Percentiles rank a stretch among this genome's conserved stretches.
These are phyloP conservation scores for Steatocranus sp. DNA, from an alignment of 2,797 vertebrate species.

Conservation along the genomic window DNA sequence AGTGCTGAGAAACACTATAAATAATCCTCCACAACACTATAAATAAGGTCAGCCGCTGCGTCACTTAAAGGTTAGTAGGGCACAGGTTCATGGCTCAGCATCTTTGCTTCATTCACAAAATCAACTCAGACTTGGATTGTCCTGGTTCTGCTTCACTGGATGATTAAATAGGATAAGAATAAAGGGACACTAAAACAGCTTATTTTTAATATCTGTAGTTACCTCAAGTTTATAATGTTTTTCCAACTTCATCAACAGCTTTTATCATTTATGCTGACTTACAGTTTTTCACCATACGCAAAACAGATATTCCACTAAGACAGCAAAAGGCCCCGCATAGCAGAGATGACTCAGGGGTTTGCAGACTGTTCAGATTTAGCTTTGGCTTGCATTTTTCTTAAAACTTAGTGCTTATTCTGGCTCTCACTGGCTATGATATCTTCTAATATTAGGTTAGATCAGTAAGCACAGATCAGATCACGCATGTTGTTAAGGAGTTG, in stretches of 20 bases:
- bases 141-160: neutral
- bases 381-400: neutral
- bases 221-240: neutral
- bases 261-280: neutral
- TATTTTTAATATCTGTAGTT: neutral
- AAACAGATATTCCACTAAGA: neutral
- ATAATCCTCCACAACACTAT: constrained; percentile 45
- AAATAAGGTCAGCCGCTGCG: constrained; percentile 33
- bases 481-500: neutral
- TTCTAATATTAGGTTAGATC: neutral
- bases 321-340: neutral
- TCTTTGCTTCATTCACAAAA: neutral
- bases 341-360: neutral
- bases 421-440: neutral
- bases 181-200: neutral
- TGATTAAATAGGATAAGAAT: neutral
- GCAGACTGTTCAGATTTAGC: neutral
- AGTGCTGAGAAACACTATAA: constrained; percentile 29
- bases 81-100: neutral
- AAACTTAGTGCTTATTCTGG: neutral
- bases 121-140: neutral
- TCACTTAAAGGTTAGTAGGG: constrained; percentile 38
- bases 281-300: neutral
- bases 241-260: neutral
- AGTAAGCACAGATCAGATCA: neutral